Evolutionary conservation across 2,113 vertebrate species (phyloP).

Genomic region (Dromas ardeola): DNA sequence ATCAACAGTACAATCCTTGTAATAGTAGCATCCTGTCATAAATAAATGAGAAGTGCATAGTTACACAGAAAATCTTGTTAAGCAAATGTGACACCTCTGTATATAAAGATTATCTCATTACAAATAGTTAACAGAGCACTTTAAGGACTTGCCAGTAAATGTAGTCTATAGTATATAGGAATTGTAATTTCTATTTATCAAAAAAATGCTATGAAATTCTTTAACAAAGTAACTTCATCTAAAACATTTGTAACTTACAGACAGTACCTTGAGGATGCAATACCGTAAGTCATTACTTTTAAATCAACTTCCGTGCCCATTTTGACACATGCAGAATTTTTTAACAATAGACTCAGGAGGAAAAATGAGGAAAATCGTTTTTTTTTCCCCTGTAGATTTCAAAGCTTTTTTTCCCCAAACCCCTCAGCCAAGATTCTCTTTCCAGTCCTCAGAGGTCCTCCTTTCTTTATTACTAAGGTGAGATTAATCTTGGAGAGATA

Average conservation of each 20-base stretch:
- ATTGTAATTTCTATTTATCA: background rate
- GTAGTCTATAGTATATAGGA: background rate
- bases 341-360: background rate
- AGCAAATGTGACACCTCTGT: background rate
- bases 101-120: background rate
- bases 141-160: background rate
- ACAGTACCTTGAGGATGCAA: background rate
- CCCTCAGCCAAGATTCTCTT: background rate
- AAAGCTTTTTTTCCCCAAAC: background rate
- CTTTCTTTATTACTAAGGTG: background rate
- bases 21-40: background rate
- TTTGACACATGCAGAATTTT: background rate
- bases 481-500: background rate
- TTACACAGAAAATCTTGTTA: background rate
- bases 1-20: background rate
- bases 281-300: background rate
- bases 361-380: background rate
- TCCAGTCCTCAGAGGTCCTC: background rate
- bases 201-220: background rate
- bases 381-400: background rate
- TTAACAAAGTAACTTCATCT: background rate
- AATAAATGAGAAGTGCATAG: background rate
- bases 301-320: background rate
- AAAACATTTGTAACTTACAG: background rate
- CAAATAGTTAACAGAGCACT: background rate